These are phyloP conservation scores for Gyrodactylus salaris DNA, from an alignment of 1,140 invertebrate genomes.

Conservation along the genomic window DNA sequence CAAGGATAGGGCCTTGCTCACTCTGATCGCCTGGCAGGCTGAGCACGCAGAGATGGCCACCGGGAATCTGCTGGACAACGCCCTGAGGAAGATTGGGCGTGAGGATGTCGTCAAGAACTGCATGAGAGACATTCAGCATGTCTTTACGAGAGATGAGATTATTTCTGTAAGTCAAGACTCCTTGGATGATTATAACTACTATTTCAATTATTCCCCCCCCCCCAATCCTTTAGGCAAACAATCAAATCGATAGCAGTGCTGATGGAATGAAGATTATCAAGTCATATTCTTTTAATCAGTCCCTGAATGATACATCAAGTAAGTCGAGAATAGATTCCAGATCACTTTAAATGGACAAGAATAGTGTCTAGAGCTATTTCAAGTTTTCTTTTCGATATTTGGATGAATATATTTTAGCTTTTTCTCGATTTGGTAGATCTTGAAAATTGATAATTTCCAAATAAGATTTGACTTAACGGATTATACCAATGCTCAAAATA, in stretches of 20 bases:
- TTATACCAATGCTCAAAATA: too few species aligned
- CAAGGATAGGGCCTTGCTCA: background rate
- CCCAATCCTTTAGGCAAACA: background rate
- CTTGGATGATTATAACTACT: background rate
- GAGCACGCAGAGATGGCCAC: constrained; percentile 6
- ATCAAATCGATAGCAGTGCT: background rate
- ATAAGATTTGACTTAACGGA: too few species aligned
- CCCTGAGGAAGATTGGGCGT: constrained; percentile 41
- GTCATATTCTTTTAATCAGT: background rate
- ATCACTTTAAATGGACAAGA: too few species aligned
- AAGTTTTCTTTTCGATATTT: too few species aligned
- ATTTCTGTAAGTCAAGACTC: background rate
- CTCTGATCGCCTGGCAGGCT: background rate
- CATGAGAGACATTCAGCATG: constrained; percentile 38
- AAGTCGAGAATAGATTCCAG: background rate
- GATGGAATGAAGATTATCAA: background rate
- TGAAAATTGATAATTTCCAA: too few species aligned
- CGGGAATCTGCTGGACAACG: constrained; percentile 46
- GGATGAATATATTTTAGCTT: too few species aligned
- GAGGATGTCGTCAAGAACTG: constrained; percentile 55
- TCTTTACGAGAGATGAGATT: constrained; percentile 34
- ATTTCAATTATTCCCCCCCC: background rate
- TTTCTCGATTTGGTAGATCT: too few species aligned
- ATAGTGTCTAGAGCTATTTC: too few species aligned
- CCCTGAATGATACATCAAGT: background rate